A percentile compares a stretch with the other conserved stretches of the same genome.
Conservation (phyloP, 2,797 vertebrate genomes). For the Nannoperca obscura region DNA sequence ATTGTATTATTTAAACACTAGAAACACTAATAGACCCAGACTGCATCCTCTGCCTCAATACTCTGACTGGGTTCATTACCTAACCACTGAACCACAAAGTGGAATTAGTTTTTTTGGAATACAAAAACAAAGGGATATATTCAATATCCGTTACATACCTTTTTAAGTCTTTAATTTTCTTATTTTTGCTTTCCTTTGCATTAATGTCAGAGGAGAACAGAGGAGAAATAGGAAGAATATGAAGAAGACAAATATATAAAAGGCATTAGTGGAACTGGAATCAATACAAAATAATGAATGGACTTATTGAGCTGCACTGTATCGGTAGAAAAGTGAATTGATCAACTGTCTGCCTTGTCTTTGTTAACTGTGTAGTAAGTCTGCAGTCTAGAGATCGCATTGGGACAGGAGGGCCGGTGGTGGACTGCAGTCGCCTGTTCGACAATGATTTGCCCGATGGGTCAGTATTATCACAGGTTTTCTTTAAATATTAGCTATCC, state of each 20-base stretch:
- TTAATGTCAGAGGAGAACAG: slow-evolving; percentile 1
- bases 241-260: neutral
- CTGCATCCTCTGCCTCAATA: slow-evolving; percentile 1
- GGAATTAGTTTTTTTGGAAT: neutral
- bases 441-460: slow-evolving; percentile 97
- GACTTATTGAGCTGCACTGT: neutral
- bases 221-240: neutral
- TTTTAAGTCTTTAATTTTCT: neutral
- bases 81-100: neutral
- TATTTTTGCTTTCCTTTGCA: neutral
- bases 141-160: neutral
- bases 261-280: neutral
- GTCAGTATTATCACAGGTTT: slow-evolving; percentile 81
- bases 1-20: slow-evolving; percentile 14
- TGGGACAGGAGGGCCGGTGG: slow-evolving; percentile 94
- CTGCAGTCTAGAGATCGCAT: slow-evolving; percentile 97
- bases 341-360: slow-evolving; percentile 12
- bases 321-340: neutral
- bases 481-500: neutral
- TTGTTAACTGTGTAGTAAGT: slow-evolving; percentile 86
- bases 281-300: neutral
- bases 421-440: slow-evolving; percentile 96
- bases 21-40: slow-evolving; percentile 19
- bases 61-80: slow-evolving; percentile 26
- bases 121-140: neutral